phyloP scores from a whole-genome alignment of 2,797 vertebrate genomes.

The Cirrhinus mrigala region DNA sequence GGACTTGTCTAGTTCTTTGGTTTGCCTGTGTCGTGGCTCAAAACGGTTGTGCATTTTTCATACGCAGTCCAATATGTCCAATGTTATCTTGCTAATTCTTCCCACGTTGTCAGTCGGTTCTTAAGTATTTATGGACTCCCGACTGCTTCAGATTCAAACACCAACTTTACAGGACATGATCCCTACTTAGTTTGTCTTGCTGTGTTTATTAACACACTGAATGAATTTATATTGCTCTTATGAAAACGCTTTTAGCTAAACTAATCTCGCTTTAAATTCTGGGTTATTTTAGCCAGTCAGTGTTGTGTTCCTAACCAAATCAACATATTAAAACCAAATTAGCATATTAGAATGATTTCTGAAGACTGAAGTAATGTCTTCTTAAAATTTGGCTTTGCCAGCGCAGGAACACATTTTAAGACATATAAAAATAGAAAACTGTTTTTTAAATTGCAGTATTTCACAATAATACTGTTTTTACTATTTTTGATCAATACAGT shows the following conservation, averaged over 20 bases:
- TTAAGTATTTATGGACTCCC: conserved; percentile 10
- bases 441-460: not conserved
- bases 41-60: conserved; percentile 8
- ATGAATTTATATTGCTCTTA: conserved; percentile 12
- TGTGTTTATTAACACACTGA: conserved; percentile 2
- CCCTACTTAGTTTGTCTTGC: conserved; percentile 15
- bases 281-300: conserved; percentile 17
- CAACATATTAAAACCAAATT: no score
- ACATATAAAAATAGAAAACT: not conserved
- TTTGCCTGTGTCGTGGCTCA: not conserved
- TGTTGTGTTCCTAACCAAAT: not conserved
- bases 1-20: conserved; percentile 3
- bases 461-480: not conserved
- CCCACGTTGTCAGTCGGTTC: not conserved
- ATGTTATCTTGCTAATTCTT: conserved; percentile 12
- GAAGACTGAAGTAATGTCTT: not conserved
- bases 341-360: not conserved
- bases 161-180: conserved; percentile 7
- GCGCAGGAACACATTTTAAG: not conserved
- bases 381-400: not conserved
- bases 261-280: conserved; percentile 1
- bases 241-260: conserved; percentile 32
- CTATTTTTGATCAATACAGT: not conserved
- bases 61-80: not conserved
- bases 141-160: conserved; percentile 6